Evolutionary conservation across 2,888 invertebrate genomes (phyloP).

Genomic region (Hemicrepidius hirtus): DNA sequence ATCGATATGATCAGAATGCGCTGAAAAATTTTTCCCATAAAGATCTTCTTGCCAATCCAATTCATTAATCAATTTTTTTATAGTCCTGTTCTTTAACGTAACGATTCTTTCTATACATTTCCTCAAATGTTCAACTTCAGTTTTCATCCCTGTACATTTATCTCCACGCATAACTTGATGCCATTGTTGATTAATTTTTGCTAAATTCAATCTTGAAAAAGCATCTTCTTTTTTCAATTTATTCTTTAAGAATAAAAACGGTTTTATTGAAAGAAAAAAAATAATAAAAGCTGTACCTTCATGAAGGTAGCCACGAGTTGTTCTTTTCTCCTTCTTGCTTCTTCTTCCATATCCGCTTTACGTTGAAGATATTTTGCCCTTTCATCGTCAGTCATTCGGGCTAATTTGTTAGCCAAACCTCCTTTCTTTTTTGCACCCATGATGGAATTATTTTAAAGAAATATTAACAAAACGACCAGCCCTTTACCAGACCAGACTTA

Average conservation of each 20-base stretch:
- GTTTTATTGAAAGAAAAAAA: slow-evolving; percentile 15
- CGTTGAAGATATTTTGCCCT: slow-evolving; percentile 87
- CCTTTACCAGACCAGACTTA: not conserved
- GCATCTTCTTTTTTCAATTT: slow-evolving; percentile 89
- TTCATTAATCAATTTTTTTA: slow-evolving; percentile 78
- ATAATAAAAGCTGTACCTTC: slow-evolving; percentile 76
- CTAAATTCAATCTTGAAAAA: slow-evolving; percentile 85
- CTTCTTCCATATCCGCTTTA: slow-evolving; percentile 88
- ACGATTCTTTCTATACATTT: slow-evolving; percentile 78
- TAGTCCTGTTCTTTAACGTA: slow-evolving; percentile 80
- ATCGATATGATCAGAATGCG: slow-evolving; percentile 82
- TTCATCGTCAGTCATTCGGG: slow-evolving; percentile 91
- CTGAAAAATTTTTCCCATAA: slow-evolving; percentile 82
- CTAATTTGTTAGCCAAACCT: slow-evolving; percentile 83
- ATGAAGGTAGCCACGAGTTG: slow-evolving; percentile 87
- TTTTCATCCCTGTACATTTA: slow-evolving; percentile 79
- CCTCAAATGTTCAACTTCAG: slow-evolving; percentile 73
- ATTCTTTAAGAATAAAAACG: slow-evolving; percentile 77
- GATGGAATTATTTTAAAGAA: slow-evolving; percentile 57
- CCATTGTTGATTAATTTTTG: slow-evolving; percentile 92
- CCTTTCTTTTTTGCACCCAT: slow-evolving; percentile 78
- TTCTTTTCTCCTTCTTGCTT: slow-evolving; percentile 85
- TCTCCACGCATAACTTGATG: slow-evolving; percentile 83
- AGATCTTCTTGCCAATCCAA: slow-evolving; percentile 83
- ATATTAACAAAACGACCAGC: not conserved